Evolutionary conservation across 2,113 vertebrate species (phyloP), one percentile per base, ranked within the genome.

Genomic region (Phalacrocorax brasilianus): DNA sequence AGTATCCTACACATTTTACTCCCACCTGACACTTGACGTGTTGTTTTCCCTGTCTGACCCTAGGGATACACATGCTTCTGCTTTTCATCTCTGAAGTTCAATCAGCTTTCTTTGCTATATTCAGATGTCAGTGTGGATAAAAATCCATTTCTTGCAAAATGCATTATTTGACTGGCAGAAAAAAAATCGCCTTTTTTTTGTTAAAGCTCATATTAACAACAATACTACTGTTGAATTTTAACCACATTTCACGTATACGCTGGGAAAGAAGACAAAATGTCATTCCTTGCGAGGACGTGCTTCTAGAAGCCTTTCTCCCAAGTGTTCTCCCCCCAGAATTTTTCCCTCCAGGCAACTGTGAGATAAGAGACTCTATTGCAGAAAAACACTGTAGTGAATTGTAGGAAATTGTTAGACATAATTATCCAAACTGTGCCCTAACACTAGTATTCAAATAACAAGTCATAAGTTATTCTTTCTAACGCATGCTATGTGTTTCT

Each of bases 341-440:
- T 78, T 56, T 65, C 35, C 58, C 59, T 88, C 32, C 67, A 85
- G 81, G 63, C 67, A 96, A 62, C n/a, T 62, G 35, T 62, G 53
- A 89, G 73, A 89, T 91, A 96, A 80, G 67, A 87, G 61, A 44
- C 16, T 45, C 63, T 88, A 45, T 61, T 67, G 75, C 30, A 53
- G 53, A 71, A 85, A 63, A 83, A 30, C 15, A 32, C 30, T 73
- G 40, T 73, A 72, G n/a, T 82, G 61, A 88, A 93, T 74, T 77
- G 42, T 56, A 93, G 61, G 65, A 83, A 93, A 76, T 61, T 87
- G 63, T 96, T 95, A 78, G 80, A 76, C 58, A 72, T 68, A 89
- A 89, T 91, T 97, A 82, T 77, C 65, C 55, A 82, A 93, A 90
- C 79, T 61, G 23, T 91, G 38, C 40, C 79, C n/a, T 96, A 88